phyloP scores from a whole-genome alignment of 2,888 invertebrate genomes.

The Brachylomia viminalis region DNA sequence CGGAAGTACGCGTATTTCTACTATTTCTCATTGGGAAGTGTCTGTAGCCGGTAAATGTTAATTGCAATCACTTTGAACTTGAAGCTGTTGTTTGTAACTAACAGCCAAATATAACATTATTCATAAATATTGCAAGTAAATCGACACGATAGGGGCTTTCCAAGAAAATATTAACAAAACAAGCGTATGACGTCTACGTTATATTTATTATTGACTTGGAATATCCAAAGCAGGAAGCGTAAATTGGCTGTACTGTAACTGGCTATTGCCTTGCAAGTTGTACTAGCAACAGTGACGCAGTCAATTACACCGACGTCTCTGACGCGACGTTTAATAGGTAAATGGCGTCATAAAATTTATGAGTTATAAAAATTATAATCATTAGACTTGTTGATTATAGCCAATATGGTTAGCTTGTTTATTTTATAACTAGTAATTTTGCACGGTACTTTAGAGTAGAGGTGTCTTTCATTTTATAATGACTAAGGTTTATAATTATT shows the following conservation, averaged over 20 bases:
- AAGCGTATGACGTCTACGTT: conserved; percentile 26
- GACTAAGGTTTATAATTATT: background rate
- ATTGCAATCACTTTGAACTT: conserved; percentile 16
- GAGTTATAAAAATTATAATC: conserved; percentile 7
- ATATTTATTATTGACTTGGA: conserved; percentile 36
- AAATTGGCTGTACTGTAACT: background rate
- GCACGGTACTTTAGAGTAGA: background rate
- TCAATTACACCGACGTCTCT: background rate
- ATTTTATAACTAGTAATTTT: conserved; percentile 27
- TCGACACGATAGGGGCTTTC: conserved; percentile 17
- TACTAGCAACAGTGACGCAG: background rate
- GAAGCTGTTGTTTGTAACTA: background rate
- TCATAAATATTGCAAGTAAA: conserved; percentile 6
- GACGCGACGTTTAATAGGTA: background rate
- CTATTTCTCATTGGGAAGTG: conserved; percentile 7
- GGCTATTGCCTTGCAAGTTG: background rate
- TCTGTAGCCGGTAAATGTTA: background rate
- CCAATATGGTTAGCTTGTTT: background rate
- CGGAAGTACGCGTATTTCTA: background rate
- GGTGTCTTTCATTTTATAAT: background rate
- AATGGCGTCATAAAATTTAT: conserved; percentile 12
- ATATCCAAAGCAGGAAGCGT: conserved; percentile 49
- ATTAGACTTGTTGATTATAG: conserved; percentile 2
- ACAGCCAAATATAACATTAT: no score
- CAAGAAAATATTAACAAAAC: conserved; percentile 48